These are phyloP conservation scores for Drosophila subsilvestris DNA, from an alignment of 2,888 invertebrate genomes.

Conservation along the genomic window DNA sequence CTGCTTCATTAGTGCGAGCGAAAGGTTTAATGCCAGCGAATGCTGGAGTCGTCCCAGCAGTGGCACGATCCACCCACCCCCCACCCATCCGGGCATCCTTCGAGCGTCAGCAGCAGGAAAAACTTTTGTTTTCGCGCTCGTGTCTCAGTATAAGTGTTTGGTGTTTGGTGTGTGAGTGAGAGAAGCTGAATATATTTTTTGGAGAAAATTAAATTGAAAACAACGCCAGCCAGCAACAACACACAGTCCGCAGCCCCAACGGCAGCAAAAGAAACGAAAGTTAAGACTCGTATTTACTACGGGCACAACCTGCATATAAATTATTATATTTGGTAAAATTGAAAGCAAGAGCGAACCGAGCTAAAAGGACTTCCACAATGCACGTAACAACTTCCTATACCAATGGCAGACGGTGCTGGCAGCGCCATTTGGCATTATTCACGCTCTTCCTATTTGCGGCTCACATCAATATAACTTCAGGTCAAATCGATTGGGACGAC, in stretches of 20 bases:
- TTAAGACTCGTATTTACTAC: too few relatives aligned
- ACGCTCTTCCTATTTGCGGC: conserved; percentile 79
- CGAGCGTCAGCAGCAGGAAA: conserved; percentile 24
- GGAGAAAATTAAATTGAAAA: conserved; percentile 76
- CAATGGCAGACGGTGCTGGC: conserved; percentile 51
- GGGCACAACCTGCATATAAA: conserved; percentile 42
- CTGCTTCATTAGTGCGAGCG: conserved; percentile 73
- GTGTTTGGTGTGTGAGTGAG: conserved; percentile 37
- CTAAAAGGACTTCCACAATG: conserved; percentile 70
- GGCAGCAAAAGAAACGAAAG: conserved; percentile 39
- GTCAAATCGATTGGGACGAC: conserved; percentile 85
- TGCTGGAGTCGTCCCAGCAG: too few relatives aligned
- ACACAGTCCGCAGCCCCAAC: conserved; percentile 12
- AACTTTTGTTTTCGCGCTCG: conserved; percentile 32
- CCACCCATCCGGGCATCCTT: conserved; percentile 35
- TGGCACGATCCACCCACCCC: conserved; percentile 19
- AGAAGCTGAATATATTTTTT: conserved; percentile 44
- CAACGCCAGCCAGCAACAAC: conserved; percentile 55
- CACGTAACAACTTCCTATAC: conserved; percentile 62
- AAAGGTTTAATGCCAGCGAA: conserved; percentile 54
- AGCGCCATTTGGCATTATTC: conserved; percentile 72
- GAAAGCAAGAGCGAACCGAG: conserved; percentile 50
- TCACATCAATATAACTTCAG: conserved; percentile 80
- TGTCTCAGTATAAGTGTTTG: conserved; percentile 7
- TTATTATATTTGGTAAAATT: conserved; percentile 66